Conservation (phyloP, 2,797 vertebrate species). For the Telmatherina bonti region DNA sequence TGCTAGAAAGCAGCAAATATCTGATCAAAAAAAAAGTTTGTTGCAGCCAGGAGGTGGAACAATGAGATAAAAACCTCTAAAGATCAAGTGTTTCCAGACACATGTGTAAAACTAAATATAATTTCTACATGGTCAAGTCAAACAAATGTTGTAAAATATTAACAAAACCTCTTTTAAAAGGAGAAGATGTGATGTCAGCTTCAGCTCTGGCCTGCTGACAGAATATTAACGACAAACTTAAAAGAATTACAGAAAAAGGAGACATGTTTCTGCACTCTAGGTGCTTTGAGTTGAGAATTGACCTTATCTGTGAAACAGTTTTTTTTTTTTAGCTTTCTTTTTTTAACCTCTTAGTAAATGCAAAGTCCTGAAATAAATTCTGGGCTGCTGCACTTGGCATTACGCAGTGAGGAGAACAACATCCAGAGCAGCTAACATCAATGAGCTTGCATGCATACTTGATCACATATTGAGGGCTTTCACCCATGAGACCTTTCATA, state of each 20-base stretch:
- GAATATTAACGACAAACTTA: neutral
- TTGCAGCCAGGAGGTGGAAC: too few relatives aligned
- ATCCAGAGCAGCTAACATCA: constrained; percentile 3
- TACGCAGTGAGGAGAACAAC: neutral
- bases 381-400: neutral
- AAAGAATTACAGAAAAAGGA: neutral
- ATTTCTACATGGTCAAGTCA: neutral
- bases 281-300: neutral
- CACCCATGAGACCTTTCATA: constrained; percentile 6
- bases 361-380: constrained; percentile 12
- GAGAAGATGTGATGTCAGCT: neutral
- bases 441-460: constrained; percentile 32
- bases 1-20: too few relatives aligned
- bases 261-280: constrained; percentile 4
- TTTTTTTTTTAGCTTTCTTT: neutral
- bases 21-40: too few relatives aligned
- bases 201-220: neutral
- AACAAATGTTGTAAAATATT: neutral
- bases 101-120: neutral
- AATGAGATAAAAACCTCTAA: too few relatives aligned
- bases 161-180: neutral
- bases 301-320: neutral
- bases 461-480: constrained; percentile 16
- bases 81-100: neutral
- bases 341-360: neutral